Evolutionary conservation across 2,888 invertebrate genomes (phyloP), one percentile per base, ranked within the genome.

Genomic region (Hesperia comma): DNA sequence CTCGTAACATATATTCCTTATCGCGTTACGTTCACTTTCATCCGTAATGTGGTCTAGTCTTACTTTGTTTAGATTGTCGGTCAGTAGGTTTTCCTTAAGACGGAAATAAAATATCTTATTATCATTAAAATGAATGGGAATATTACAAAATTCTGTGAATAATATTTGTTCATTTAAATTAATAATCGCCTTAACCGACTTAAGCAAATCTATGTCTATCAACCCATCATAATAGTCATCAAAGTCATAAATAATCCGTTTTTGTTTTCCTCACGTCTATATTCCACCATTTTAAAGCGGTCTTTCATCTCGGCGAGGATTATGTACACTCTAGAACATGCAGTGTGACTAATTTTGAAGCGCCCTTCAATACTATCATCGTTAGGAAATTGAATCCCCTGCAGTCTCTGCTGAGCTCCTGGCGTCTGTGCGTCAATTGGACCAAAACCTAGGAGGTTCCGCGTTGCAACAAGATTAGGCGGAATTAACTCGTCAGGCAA

Each of bases 271-370:
- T 53, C 53, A 2, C 53, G 6, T 26, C 53, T 8, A 15, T 10
- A 26, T 53, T 53, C 53, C 2, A 19, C 53, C 53, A 53, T 53
- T 12, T 53, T 53, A 21, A 53, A 53, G 3, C 53, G 53, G 12
- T 53, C 53, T 26, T 53, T 53, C 53, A 53, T 53, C 21, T 53
- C 53, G 12, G 53, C 53, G 3, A 53, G 19, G 6, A 53, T 14
- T 6, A 14, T 53, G 15, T 53, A 53, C 2, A 53, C 53, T 0
- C 53, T 6, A 8, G 53, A 21, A 10, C 17, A 17, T 17, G 26
- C 12, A 1, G 26, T 19, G 10, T 19, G 21, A 4, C 12, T 21
- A 12, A 12, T 8, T 8, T 10, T 19, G 21, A 12, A 49, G 15
- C 53, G 19, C 12, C 53, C 53, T 12, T 53, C 53, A 7, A 53